A percentile compares a stretch with the other conserved stretches of the same genome.
phyloP scores from a whole-genome alignment of 2,113 vertebrate genomes.

The Cyrtonyx montezumae region DNA sequence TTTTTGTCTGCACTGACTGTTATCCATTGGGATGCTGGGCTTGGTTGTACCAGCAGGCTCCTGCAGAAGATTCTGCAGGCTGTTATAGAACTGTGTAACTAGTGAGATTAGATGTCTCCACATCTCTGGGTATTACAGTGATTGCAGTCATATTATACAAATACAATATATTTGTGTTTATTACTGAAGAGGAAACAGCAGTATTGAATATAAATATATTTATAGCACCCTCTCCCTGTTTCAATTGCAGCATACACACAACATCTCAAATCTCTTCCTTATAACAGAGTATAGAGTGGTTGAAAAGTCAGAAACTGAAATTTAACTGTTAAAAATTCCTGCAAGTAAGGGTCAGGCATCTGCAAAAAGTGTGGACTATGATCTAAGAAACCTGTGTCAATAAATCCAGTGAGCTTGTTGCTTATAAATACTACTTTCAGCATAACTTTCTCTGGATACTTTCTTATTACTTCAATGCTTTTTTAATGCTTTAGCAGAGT shows the following conservation, averaged over 20 bases:
- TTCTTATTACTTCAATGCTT: background rate
- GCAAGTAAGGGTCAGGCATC: background rate
- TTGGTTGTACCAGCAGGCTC: background rate
- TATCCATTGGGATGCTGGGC: background rate
- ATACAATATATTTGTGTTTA: no score
- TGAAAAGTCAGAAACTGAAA: background rate
- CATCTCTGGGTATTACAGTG: background rate
- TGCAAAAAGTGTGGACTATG: background rate
- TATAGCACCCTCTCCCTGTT: background rate
- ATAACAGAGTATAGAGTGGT: background rate
- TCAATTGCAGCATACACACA: background rate
- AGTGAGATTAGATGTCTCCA: background rate
- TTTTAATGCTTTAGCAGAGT: background rate
- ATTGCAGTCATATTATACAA: background rate
- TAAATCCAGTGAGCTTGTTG: background rate
- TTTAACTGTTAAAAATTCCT: background rate
- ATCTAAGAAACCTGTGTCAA: conserved; percentile 45
- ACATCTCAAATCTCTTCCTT: background rate
- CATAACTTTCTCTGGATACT: conserved; percentile 33
- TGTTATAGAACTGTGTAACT: background rate
- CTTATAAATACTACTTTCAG: background rate
- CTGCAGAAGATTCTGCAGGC: background rate
- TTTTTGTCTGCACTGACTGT: background rate
- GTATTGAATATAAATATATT: background rate
- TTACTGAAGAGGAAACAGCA: background rate